Evolutionary conservation across 2,888 invertebrate species (phyloP).

Genomic region (Epinotia bilunana): DNA sequence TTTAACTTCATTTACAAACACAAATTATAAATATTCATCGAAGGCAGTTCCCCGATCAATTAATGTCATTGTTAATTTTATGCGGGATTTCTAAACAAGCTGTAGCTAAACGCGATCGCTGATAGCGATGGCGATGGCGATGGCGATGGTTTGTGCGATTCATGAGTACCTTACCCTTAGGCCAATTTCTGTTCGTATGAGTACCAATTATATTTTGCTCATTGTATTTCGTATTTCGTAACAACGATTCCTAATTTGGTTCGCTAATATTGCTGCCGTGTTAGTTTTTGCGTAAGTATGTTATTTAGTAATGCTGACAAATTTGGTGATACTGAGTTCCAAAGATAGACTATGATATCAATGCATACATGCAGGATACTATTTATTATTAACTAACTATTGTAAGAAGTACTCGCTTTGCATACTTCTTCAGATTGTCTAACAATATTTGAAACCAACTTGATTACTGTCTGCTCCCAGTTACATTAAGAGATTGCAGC

Average conservation of each 20-base stretch:
- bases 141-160: slow-evolving; percentile 20
- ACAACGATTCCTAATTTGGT: neutral
- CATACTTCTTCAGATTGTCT: no score
- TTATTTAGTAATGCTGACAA: no score
- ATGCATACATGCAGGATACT: no score
- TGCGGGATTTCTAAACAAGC: slow-evolving; percentile 41
- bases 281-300: no score
- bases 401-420: no score
- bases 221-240: neutral
- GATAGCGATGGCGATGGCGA: slow-evolving; percentile 33
- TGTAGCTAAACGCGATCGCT: slow-evolving; percentile 15
- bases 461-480: no score
- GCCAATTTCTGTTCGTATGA: neutral
- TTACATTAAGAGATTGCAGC: no score
- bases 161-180: neutral
- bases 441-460: no score
- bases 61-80: slow-evolving; percentile 40
- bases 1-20: slow-evolving; percentile 11
- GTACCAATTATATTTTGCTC: neutral
- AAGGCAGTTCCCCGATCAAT: slow-evolving; percentile 30
- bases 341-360: no score
- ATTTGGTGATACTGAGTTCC: no score
- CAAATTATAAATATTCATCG: slow-evolving; percentile 31
- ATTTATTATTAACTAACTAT: no score
- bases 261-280: no score